Percentiles rank a stretch among this genome's conserved stretches.
Evolutionary conservation across 1,140 invertebrate species (phyloP).

Genomic region (Drosophila mauritiana): DNA sequence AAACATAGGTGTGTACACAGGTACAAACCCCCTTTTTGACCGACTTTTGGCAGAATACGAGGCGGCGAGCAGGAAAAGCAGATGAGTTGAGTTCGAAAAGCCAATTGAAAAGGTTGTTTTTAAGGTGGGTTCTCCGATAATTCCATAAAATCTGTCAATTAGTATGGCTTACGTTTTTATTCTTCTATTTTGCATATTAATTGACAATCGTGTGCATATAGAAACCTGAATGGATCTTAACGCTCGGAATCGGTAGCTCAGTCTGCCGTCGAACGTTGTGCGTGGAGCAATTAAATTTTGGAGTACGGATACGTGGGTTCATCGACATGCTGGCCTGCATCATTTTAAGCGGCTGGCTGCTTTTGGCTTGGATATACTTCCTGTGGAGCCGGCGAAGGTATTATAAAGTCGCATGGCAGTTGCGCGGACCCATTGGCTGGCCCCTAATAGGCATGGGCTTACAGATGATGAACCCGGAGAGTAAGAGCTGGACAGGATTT

Average conservation of each 20-base stretch:
- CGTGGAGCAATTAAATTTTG: constrained; percentile 39
- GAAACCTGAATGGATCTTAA: constrained; percentile 52
- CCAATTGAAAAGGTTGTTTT: neutral
- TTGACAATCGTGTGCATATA: constrained; percentile 32
- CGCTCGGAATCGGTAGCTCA: constrained; percentile 23
- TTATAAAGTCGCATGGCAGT: constrained; percentile 66
- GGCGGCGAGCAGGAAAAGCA: constrained; percentile 1
- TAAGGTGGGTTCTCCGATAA: neutral
- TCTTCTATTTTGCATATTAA: neutral
- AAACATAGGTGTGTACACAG: neutral
- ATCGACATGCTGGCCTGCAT: constrained; percentile 71
- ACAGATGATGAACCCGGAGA: constrained; percentile 81
- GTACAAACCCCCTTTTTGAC: neutral
- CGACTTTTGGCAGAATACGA: neutral
- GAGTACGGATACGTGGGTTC: constrained; percentile 21
- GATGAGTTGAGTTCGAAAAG: constrained; percentile 5
- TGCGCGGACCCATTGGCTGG: constrained; percentile 70
- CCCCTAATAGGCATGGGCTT: constrained; percentile 73
- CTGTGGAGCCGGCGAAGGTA: constrained; percentile 71
- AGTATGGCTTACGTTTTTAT: neutral
- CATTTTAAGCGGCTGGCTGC: constrained; percentile 52
- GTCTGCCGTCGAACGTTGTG: constrained; percentile 40
- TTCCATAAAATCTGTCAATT: neutral
- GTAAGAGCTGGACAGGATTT: constrained; percentile 39
- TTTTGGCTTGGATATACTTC: constrained; percentile 70